Evolutionary conservation across 2,888 invertebrate species (phyloP).

Genomic region (Micropterix aruncella): DNA sequence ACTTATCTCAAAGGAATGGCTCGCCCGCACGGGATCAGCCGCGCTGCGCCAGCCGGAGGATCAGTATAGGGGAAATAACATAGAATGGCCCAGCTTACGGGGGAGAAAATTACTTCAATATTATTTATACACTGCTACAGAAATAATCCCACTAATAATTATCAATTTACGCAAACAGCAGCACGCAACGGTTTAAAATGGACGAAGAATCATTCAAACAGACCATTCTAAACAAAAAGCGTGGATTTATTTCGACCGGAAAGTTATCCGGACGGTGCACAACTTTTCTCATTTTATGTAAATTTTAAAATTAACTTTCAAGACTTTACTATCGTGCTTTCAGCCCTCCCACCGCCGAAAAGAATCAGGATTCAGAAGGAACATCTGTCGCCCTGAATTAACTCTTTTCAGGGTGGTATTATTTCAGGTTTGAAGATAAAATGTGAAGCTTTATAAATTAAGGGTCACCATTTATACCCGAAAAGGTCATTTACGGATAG

Average conservation of each 20-base stretch:
- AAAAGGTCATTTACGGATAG: too few species aligned
- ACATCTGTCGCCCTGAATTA: background rate
- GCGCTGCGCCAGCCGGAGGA: background rate
- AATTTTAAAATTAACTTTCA: background rate
- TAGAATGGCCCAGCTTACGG: too few species aligned
- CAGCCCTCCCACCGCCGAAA: background rate
- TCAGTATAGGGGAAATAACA: background rate
- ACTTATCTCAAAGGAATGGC: conserved; percentile 12
- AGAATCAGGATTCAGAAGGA: too few species aligned
- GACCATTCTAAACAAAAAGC: conserved; percentile 1
- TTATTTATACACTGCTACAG: background rate
- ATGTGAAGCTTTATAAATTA: too few species aligned
- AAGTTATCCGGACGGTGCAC: background rate
- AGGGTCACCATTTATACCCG: too few species aligned
- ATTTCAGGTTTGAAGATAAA: too few species aligned
- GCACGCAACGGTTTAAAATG: too few species aligned
- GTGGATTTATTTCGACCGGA: background rate
- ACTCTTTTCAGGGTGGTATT: too few species aligned
- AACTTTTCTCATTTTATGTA: background rate
- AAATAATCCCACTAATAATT: background rate
- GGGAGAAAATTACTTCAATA: background rate
- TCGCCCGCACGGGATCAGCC: conserved; percentile 9
- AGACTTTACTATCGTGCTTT: too few species aligned
- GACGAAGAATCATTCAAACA: too few species aligned
- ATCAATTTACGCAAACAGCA: too few species aligned